phyloP scores from a whole-genome alignment of 2,888 invertebrate species.

The Andrena flavipes region DNA sequence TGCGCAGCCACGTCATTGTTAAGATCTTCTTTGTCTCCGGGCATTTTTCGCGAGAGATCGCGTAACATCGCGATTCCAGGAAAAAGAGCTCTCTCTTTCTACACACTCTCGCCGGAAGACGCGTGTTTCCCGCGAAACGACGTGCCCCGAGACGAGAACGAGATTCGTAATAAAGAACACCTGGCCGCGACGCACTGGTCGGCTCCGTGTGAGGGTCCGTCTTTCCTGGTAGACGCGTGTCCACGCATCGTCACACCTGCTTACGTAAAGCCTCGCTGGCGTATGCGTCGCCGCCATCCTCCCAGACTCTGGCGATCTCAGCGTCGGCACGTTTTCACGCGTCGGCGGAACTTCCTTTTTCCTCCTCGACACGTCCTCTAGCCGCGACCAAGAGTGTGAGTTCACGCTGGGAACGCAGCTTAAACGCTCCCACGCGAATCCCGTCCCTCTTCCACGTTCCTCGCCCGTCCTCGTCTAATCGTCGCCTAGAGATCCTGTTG shows the following conservation, averaged over 20 bases:
- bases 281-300: slow-evolving; percentile 67
- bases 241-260: slow-evolving; percentile 85
- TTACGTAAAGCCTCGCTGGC: slow-evolving; percentile 79
- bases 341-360: slow-evolving; percentile 48
- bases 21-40: not conserved
- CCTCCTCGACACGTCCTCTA: slow-evolving; percentile 29
- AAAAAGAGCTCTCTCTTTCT: not conserved
- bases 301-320: slow-evolving; percentile 45
- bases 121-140: slow-evolving; percentile 68
- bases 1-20: not conserved
- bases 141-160: slow-evolving; percentile 55
- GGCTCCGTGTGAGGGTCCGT: slow-evolving; percentile 69
- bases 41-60: not conserved
- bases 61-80: slow-evolving; percentile 24
- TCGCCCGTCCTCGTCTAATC: too few species aligned
- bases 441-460: too few species aligned
- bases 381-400: slow-evolving; percentile 72
- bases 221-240: slow-evolving; percentile 84
- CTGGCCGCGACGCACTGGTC: slow-evolving; percentile 75
- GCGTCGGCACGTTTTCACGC: slow-evolving; percentile 56
- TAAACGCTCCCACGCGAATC: slow-evolving; percentile 62
- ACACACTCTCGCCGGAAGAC: slow-evolving; percentile 30
- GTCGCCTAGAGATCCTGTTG: too few species aligned
- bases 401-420: slow-evolving; percentile 76
- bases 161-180: slow-evolving; percentile 80